Base-by-base conservation (phyloP, 1,140 invertebrate genomes). In the Diorhabda elongata region DNA sequence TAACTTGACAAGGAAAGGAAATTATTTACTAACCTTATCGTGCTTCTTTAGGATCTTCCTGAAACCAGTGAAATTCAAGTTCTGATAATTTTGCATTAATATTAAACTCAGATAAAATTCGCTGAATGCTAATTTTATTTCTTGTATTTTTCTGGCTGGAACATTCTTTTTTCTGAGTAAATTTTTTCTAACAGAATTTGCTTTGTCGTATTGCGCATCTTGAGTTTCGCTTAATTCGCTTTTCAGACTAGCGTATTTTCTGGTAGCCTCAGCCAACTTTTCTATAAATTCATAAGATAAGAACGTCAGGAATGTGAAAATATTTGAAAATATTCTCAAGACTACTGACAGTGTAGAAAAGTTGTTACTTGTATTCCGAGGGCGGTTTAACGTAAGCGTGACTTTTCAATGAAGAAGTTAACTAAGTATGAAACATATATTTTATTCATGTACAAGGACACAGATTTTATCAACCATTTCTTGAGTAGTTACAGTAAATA, bases 11-110 rank as follows among this genome's bases (percentile, higher is more conserved):
- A 26, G 26, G 26, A 26, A 26, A 26, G 26, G 26, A 26, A 26
- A 26, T 26, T 26, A 26, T 26, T 63, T 52, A 42, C 74, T 76
- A 83, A 98, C 93, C 88, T 99, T 99, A 83, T 99, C 98, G 82
- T 99, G 98, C 84, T 99, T 99, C 82, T 99, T 99, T n/a, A 99
- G 86, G 79, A 99, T 99, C 84, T 99, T 99, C 68, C 98, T 88
- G 84, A 99, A 99, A 0, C 98, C 98, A 9, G 98, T 99, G 77
- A 96, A 98, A 84, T 99, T 99, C 26, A 99, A 84, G 82, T 97
- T 98, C 79, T 94, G 92, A 78, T 94, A 95, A 77, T 94, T 94
- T 78, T 94, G 92, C 59, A 94, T 84, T 2, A 99, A 85, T 74
- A 99, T 98, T 42, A 99, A 80, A 77, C 95, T 98, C 2, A 99